Conservation (phyloP, 2,113 vertebrate species). For the Chroicocephalus ridibundus region DNA sequence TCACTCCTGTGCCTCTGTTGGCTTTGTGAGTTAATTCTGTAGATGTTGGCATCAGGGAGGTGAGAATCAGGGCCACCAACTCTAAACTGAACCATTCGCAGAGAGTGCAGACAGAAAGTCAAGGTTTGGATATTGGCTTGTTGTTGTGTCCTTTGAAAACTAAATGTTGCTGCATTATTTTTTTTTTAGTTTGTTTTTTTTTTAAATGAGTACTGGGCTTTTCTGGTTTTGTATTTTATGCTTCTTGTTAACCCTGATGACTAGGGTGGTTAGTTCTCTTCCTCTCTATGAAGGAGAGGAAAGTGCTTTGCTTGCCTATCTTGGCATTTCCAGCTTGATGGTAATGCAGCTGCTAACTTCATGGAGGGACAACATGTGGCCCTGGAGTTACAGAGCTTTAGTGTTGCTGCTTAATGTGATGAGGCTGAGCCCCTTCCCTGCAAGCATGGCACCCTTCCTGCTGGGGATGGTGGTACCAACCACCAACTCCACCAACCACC, state of each 20-base stretch:
- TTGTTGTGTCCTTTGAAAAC: not conserved
- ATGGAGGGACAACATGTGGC: fast-evolving
- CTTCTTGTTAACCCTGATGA: not conserved
- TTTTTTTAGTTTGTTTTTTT: not conserved
- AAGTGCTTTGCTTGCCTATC: not conserved
- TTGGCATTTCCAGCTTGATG: not conserved
- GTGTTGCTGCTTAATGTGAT: fast-evolving
- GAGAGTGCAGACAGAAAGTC: not conserved
- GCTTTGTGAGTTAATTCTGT: not conserved
- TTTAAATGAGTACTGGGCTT: not conserved
- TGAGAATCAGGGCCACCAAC: not conserved
- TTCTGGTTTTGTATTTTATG: not conserved
- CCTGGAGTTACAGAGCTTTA: not conserved
- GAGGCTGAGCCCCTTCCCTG: not conserved
- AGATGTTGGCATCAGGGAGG: not conserved
- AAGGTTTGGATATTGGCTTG: not conserved
- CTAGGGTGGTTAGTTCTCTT: not conserved
- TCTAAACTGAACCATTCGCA: not conserved
- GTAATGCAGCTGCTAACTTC: not conserved
- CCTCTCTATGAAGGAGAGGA: not conserved
- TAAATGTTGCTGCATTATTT: not conserved
- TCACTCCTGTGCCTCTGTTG: not conserved
- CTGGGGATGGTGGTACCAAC: not conserved
- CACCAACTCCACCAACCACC: no score
- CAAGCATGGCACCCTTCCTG: not conserved